Conservation (phyloP, 2,797 vertebrate species). For the Carapus acus region DNA sequence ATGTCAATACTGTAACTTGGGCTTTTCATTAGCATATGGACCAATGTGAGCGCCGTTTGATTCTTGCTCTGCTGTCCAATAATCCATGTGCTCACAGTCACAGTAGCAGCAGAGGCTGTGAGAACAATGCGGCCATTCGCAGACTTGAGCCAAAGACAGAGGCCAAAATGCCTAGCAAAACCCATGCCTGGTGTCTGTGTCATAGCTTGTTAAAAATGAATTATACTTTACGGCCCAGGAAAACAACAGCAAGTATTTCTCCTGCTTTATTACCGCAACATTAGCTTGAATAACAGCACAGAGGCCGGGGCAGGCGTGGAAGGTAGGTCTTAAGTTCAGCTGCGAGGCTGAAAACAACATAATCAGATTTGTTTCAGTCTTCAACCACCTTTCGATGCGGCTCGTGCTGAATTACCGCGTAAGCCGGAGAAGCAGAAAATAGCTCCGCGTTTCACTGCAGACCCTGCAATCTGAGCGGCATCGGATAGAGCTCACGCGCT, state of each 20-base stretch:
- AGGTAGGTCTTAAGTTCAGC: conserved; percentile 5
- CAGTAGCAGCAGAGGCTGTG: conserved; percentile 10
- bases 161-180: conserved; percentile 2
- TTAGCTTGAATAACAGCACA: too few relatives aligned
- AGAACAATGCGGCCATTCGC: conserved; percentile 20
- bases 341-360: conserved; percentile 3
- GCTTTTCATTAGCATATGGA: conserved; percentile 11
- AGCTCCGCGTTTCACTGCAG: conserved; percentile 8
- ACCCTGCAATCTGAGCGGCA: conserved; percentile 28
- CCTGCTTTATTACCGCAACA: too few relatives aligned
- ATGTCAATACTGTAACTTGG: neutral
- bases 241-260: too few relatives aligned
- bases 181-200: too few relatives aligned
- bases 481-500: conserved; percentile 18
- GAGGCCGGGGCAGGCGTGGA: neutral
- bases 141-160: conserved; percentile 11
- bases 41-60: conserved; percentile 11
- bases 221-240: too few relatives aligned
- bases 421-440: conserved; percentile 33
- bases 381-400: conserved; percentile 12
- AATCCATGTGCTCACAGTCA: conserved; percentile 21
- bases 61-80: conserved; percentile 14
- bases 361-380: conserved; percentile 23
- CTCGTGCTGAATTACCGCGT: conserved; percentile 16
- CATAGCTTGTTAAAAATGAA: too few relatives aligned